These are phyloP conservation scores for Aplocera efformata DNA, from an alignment of 2,888 invertebrate genomes.

Conservation along the genomic window DNA sequence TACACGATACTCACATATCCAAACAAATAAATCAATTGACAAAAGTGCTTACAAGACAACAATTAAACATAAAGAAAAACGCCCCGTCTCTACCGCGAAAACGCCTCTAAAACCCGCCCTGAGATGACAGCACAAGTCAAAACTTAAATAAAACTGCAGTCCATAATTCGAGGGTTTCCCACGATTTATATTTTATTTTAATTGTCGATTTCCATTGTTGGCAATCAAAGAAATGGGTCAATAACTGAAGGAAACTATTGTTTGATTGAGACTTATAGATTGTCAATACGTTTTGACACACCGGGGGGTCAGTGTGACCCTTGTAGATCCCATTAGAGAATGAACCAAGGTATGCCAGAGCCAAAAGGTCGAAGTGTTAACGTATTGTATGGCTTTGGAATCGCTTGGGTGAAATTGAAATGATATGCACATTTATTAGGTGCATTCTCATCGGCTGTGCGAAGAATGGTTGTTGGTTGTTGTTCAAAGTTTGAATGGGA, in stretches of 20 bases:
- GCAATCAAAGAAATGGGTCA: slow-evolving; percentile 76
- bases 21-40: slow-evolving; percentile 34
- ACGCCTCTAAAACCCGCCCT: slow-evolving; percentile 60
- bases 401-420: slow-evolving; percentile 74
- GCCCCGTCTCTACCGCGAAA: slow-evolving; percentile 46
- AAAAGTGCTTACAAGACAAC: slow-evolving; percentile 36
- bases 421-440: slow-evolving; percentile 76
- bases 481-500: neutral
- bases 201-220: slow-evolving; percentile 70
- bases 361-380: slow-evolving; percentile 19
- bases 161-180: slow-evolving; percentile 68
- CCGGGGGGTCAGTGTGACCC: slow-evolving; percentile 50
- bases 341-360: slow-evolving; percentile 13
- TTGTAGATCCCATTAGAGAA: slow-evolving; percentile 21
- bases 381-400: slow-evolving; percentile 53
- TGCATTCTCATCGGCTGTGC: slow-evolving; percentile 54
- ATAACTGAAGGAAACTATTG: slow-evolving; percentile 67
- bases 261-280: slow-evolving; percentile 76
- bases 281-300: slow-evolving; percentile 65
- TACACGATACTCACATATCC: slow-evolving; percentile 15
- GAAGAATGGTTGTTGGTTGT: slow-evolving; percentile 16
- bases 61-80: slow-evolving; percentile 52
- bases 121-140: slow-evolving; percentile 63
- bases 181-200: slow-evolving; percentile 73
- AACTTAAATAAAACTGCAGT: slow-evolving; percentile 54